phyloP scores from a whole-genome alignment of 64 coral and sea anemone genomes.

The Montipora sp. region DNA sequence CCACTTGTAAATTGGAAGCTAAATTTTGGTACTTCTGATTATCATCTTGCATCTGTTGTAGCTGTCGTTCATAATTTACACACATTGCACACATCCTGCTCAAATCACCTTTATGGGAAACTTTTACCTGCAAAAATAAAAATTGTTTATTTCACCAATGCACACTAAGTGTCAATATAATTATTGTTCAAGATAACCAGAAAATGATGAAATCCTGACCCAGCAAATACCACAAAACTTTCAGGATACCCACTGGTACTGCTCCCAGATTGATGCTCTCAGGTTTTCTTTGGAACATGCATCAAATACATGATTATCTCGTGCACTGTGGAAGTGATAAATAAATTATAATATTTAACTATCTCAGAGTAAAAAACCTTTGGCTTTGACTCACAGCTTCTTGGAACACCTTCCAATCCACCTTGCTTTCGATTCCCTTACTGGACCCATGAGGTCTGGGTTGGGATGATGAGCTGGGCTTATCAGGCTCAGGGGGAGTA shows the following conservation, averaged over 20 bases:
- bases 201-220: too few relatives aligned
- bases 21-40: conserved; percentile 93
- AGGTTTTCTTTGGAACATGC: too few relatives aligned
- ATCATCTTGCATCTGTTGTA: conserved; percentile 87
- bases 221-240: too few relatives aligned
- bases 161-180: too few relatives aligned
- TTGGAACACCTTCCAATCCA: conserved; percentile 89
- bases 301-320: too few relatives aligned
- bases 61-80: conserved; percentile 91
- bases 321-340: too few relatives aligned
- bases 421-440: conserved; percentile 58
- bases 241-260: too few relatives aligned
- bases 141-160: background rate
- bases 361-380: background rate
- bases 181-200: too few relatives aligned
- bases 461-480: conserved; percentile 8
- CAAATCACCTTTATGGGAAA: conserved; percentile 70
- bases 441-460: conserved; percentile 9
- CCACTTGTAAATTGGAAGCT: conserved; percentile 80
- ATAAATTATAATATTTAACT: too few relatives aligned
- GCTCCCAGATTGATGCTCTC: too few relatives aligned
- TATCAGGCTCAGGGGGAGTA: conserved; percentile 12
- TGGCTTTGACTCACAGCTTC: conserved; percentile 72
- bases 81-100: conserved; percentile 95
- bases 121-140: conserved; percentile 80